Conservation (phyloP, 1,140 invertebrate species). For the Propsilocerus akamusi region DNA sequence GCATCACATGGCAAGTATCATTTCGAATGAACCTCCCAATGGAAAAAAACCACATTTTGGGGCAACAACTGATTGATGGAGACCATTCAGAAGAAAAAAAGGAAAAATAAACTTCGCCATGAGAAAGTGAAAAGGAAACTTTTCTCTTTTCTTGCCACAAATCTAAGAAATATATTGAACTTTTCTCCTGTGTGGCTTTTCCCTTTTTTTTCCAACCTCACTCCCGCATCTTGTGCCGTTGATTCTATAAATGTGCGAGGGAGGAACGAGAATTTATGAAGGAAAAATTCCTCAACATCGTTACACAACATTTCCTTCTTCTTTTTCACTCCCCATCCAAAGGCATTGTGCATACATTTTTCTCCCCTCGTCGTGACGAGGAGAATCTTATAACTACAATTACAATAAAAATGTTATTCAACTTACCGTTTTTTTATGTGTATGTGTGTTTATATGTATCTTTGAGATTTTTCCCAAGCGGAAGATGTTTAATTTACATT, state of each 20-base stretch:
- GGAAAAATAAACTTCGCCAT: background rate
- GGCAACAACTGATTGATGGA: background rate
- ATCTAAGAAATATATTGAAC: background rate
- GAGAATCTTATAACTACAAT: background rate
- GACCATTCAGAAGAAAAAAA: background rate
- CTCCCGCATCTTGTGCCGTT: background rate
- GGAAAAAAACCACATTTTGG: too few species aligned
- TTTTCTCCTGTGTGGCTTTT: background rate
- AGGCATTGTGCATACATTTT: background rate
- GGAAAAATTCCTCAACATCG: constrained; percentile 1
- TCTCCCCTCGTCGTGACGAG: background rate
- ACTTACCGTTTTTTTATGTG: background rate
- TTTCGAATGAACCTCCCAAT: background rate
- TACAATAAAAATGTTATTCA: background rate
- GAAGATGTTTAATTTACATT: background rate
- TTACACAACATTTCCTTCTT: constrained; percentile 1
- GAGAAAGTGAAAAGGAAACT: background rate
- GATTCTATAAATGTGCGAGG: background rate
- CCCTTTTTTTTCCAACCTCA: background rate
- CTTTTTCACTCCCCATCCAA: background rate
- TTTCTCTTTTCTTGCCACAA: background rate
- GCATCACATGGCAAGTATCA: background rate
- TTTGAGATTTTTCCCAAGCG: background rate
- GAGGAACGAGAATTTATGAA: background rate
- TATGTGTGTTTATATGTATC: background rate